phyloP scores from a whole-genome alignment of 2,888 invertebrate species.

The Blera fallax region DNA sequence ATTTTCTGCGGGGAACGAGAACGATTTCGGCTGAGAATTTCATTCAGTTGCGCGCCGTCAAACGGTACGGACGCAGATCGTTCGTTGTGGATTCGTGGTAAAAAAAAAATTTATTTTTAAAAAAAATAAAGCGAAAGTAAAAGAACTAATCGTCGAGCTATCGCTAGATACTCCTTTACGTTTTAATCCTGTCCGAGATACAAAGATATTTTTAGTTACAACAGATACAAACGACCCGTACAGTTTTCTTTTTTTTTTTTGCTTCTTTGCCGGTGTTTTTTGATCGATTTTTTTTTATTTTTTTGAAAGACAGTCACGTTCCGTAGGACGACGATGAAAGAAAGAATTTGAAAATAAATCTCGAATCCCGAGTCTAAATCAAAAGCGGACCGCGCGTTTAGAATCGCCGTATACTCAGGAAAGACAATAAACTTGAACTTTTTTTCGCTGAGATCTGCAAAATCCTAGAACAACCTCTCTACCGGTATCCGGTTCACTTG shows the following conservation, averaged over 20 bases:
- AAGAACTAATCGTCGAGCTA: conserved; percentile 27
- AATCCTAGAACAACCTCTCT: conserved; percentile 44
- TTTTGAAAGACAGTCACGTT: conserved; percentile 13
- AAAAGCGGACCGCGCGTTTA: conserved; percentile 7
- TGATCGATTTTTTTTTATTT: conserved; percentile 5
- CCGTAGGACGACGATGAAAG: conserved; percentile 13
- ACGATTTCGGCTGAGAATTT: conserved; percentile 73
- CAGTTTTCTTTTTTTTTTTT: not conserved
- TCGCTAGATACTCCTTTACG: conserved; percentile 37
- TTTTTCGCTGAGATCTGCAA: conserved; percentile 39
- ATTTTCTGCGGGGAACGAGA: conserved; percentile 63
- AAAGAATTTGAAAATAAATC: conserved; percentile 4
- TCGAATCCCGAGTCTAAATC: not conserved
- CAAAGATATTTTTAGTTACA: conserved; percentile 51
- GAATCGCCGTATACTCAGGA: not conserved
- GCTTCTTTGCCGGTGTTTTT: conserved; percentile 31
- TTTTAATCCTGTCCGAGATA: conserved; percentile 63
- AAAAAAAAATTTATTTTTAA: not conserved
- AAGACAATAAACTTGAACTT: conserved; percentile 16
- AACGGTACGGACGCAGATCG: conserved; percentile 80
- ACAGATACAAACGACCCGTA: not conserved
- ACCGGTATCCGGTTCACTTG: conserved; percentile 39
- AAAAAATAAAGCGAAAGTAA: conserved; percentile 48
- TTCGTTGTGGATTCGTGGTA: conserved; percentile 75
- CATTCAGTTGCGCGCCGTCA: conserved; percentile 82